Evolutionary conservation across 2,113 vertebrate species (phyloP).

Genomic region (Chrysochloris asiatica): DNA sequence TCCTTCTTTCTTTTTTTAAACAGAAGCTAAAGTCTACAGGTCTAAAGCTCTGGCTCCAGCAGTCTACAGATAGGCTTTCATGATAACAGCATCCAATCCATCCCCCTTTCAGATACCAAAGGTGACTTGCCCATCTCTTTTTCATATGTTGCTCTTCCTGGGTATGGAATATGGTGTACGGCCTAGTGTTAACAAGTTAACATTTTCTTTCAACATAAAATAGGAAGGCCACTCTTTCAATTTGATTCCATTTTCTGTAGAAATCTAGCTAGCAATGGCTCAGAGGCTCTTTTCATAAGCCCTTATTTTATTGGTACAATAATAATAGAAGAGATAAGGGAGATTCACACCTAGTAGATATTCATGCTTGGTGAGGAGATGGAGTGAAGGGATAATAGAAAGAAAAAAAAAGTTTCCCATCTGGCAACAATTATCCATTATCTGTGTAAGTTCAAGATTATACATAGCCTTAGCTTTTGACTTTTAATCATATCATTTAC

Average conservation of each 20-base stretch:
- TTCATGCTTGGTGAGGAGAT: background rate
- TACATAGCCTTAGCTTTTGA: background rate
- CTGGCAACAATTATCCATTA: background rate
- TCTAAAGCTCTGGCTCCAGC: background rate
- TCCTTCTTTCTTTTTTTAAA: background rate
- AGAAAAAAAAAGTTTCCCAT: background rate
- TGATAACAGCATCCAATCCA: background rate
- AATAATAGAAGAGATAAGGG: background rate
- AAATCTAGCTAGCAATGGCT: background rate
- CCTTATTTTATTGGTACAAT: background rate
- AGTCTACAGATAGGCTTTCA: background rate
- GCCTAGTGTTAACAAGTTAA: background rate
- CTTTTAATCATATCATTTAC: background rate
- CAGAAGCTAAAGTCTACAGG: background rate
- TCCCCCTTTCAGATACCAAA: background rate
- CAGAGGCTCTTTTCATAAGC: background rate
- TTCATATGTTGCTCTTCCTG: background rate
- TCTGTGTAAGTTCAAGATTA: background rate
- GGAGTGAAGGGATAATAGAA: background rate
- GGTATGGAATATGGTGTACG: background rate
- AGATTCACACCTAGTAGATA: background rate
- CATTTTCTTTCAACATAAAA: background rate
- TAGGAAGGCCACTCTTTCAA: conserved; percentile 3
- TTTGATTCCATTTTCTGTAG: background rate
- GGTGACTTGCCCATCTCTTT: background rate